Conservation (phyloP, 2,888 invertebrate species). For the Byasa hedistus region DNA sequence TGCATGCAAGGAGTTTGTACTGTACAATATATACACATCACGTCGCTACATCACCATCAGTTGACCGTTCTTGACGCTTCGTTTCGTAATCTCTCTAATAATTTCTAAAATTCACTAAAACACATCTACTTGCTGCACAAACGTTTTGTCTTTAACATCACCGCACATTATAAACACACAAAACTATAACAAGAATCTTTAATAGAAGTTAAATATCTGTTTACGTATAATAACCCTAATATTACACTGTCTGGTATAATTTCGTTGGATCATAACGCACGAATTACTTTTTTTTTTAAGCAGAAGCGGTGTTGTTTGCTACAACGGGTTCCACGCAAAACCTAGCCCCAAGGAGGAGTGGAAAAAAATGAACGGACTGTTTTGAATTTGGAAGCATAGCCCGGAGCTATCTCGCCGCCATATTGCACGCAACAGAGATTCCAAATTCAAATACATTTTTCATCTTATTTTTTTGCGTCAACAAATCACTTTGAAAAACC, state of each 20-base stretch:
- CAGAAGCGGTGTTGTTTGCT: constrained; percentile 36
- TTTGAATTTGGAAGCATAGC: constrained; percentile 63
- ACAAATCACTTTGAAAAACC: background rate
- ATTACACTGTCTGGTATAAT: constrained; percentile 29
- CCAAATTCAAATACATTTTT: constrained; percentile 4
- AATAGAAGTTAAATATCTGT: background rate
- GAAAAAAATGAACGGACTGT: constrained; percentile 36
- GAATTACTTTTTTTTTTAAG: constrained; percentile 33
- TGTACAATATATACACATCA: too few species aligned
- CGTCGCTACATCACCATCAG: too few species aligned
- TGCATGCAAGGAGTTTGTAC: too few species aligned
- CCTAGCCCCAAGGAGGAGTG: constrained; percentile 39
- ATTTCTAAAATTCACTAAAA: too few species aligned
- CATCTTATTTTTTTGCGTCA: background rate
- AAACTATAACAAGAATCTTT: background rate
- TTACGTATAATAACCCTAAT: constrained; percentile 4
- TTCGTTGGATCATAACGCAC: constrained; percentile 35
- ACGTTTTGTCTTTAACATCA: too few species aligned
- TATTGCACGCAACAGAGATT: constrained; percentile 61
- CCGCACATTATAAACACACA: background rate
- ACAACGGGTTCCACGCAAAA: constrained; percentile 52
- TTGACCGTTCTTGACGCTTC: too few species aligned
- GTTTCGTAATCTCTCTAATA: too few species aligned
- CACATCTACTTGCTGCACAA: too few species aligned
- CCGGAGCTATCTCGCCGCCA: constrained; percentile 52